phyloP scores from a whole-genome alignment of 2,113 vertebrate genomes.

The Scomber scombrus region DNA sequence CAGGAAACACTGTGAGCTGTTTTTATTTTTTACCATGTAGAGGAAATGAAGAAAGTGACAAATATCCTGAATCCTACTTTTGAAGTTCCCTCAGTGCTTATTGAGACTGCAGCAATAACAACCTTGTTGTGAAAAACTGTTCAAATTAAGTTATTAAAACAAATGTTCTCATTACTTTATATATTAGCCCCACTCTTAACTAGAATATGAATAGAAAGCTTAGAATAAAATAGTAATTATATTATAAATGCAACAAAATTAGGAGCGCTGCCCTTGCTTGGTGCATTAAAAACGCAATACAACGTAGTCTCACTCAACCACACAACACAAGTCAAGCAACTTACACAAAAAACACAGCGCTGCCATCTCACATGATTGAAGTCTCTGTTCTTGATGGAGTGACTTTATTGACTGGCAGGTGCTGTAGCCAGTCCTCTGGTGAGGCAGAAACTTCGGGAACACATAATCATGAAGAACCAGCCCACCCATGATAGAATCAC shows the following conservation, averaged over 20 bases:
- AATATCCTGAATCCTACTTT: conserved; percentile 5
- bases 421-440: conserved; percentile 94
- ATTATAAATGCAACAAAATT: no score
- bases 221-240: no score
- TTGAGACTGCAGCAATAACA: not conserved
- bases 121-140: not conserved
- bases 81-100: not conserved
- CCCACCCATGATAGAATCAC: conserved; percentile 88
- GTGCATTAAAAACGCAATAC: no score
- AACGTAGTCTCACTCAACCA: no score
- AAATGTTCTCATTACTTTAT: not conserved
- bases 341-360: no score
- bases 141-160: not conserved
- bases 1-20: conserved; percentile 18
- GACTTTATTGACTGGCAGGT: conserved; percentile 80
- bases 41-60: conserved; percentile 45
- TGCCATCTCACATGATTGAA: no score
- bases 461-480: conserved; percentile 92
- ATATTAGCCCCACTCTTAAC: no score
- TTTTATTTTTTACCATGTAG: conserved; percentile 26
- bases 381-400: conserved; percentile 10
- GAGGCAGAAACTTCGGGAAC: conserved; percentile 90
- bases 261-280: no score
- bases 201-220: no score
- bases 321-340: no score